Conservation (phyloP, 2,888 invertebrate genomes). For the Sphinx pinastri region DNA sequence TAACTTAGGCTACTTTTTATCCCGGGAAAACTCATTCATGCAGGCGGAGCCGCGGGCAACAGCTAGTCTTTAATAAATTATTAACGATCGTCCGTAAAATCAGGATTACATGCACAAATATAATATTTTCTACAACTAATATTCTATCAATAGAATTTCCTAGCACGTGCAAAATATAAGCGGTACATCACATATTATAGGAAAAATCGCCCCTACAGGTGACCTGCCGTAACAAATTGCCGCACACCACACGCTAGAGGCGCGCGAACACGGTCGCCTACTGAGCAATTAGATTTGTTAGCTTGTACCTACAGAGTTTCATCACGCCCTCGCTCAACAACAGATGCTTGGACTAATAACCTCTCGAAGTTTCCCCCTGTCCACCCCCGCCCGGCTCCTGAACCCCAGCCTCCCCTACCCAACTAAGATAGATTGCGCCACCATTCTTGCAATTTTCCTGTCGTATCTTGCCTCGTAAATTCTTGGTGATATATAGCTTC, state of each 20-base stretch:
- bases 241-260: constrained; percentile 71
- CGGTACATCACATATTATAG: background rate
- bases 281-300: constrained; percentile 84
- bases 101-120: too few relatives aligned
- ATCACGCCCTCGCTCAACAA: constrained; percentile 84
- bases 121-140: too few relatives aligned
- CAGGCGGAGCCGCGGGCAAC: too few relatives aligned
- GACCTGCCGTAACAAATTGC: constrained; percentile 76
- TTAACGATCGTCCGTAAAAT: too few relatives aligned
- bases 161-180: background rate
- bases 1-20: too few relatives aligned
- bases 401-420: constrained; percentile 83
- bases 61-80: too few relatives aligned
- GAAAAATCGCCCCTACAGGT: constrained; percentile 47
- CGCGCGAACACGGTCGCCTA: constrained; percentile 77
- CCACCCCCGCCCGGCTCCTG: constrained; percentile 68
- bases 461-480: constrained; percentile 95
- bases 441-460: constrained; percentile 97
- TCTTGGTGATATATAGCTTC: constrained; percentile 91
- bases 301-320: constrained; percentile 82
- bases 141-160: too few relatives aligned
- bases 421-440: constrained; percentile 95
- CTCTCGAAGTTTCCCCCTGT: constrained; percentile 83
- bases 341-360: constrained; percentile 86
- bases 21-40: too few relatives aligned